A percentile compares a stretch with the other conserved stretches of the same genome.
These are phyloP conservation scores for Diorhabda carinulata DNA, from an alignment of 1,140 invertebrate genomes.

Conservation along the genomic window DNA sequence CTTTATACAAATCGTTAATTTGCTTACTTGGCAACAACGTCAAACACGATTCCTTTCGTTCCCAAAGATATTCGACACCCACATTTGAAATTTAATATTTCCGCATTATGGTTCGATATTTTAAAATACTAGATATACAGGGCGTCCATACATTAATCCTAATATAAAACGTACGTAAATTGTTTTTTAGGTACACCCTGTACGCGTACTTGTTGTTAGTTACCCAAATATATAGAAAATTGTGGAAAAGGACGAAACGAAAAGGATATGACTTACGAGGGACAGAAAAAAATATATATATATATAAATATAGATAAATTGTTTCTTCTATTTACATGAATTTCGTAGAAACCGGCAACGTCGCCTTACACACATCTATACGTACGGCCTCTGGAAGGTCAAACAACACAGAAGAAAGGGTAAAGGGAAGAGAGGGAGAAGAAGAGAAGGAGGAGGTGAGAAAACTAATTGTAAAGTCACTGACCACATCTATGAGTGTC, in stretches of 20 bases:
- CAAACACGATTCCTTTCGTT: constrained; percentile 3
- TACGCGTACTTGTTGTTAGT: too few species aligned
- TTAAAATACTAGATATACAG: constrained; percentile 7
- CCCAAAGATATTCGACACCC: constrained; percentile 14
- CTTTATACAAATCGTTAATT: too few species aligned
- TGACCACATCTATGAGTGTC: constrained; percentile 8
- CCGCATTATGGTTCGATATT: constrained; percentile 12
- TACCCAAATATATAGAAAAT: too few species aligned
- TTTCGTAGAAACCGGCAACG: not conserved
- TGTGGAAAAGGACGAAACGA: too few species aligned
- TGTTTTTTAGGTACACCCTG: too few species aligned
- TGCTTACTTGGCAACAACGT: constrained; percentile 6
- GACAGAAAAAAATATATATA: too few species aligned
- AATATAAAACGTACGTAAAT: too few species aligned
- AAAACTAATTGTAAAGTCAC: constrained; percentile 14
- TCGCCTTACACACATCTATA: not conserved
- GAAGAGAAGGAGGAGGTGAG: not conserved
- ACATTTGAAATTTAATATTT: constrained; percentile 12
- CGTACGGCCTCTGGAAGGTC: constrained; percentile 15
- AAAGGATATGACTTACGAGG: too few species aligned
- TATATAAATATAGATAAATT: too few species aligned
- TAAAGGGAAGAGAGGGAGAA: not conserved
- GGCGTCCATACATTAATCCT: not conserved
- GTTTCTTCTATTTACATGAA: too few species aligned
- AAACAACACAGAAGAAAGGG: constrained; percentile 12